These are phyloP conservation scores for Chrysodeixis includens DNA, from an alignment of 2,888 invertebrate species.

Conservation along the genomic window DNA sequence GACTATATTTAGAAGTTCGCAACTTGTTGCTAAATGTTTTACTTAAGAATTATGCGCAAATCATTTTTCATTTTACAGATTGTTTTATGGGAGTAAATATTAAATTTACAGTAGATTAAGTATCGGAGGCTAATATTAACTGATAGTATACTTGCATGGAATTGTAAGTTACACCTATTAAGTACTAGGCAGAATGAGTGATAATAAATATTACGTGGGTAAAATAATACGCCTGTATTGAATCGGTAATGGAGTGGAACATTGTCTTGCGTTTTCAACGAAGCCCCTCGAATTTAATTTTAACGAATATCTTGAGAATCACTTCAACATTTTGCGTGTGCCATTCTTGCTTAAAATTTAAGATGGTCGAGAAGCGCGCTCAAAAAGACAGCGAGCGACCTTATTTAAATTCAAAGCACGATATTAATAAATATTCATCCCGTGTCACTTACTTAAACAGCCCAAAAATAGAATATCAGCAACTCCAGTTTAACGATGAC, in stretches of 20 bases:
- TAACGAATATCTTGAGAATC: not conserved
- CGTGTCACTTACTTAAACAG: constrained; percentile 5
- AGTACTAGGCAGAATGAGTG: not conserved
- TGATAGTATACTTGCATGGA: no score
- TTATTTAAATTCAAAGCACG: constrained; percentile 8
- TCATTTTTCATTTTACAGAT: not conserved
- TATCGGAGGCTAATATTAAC: no score
- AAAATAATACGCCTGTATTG: no score
- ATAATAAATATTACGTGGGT: not conserved
- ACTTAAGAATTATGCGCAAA: not conserved
- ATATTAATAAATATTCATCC: constrained; percentile 10
- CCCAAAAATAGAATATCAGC: constrained; percentile 27
- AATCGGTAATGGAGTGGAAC: no score
- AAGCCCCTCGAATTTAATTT: no score
- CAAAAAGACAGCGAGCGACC: not conserved
- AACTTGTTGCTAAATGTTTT: constrained; percentile 1
- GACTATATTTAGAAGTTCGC: not conserved
- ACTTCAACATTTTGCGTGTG: not conserved
- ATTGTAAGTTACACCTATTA: no score
- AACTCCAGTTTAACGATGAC: constrained; percentile 46
- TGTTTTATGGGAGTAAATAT: no score
- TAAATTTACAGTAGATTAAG: no score
- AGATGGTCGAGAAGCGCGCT: not conserved
- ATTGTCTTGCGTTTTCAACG: no score
- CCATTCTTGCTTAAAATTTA: not conserved